phyloP scores from a whole-genome alignment of 2,797 vertebrate species.

The Tympanoctomys barrerae region DNA sequence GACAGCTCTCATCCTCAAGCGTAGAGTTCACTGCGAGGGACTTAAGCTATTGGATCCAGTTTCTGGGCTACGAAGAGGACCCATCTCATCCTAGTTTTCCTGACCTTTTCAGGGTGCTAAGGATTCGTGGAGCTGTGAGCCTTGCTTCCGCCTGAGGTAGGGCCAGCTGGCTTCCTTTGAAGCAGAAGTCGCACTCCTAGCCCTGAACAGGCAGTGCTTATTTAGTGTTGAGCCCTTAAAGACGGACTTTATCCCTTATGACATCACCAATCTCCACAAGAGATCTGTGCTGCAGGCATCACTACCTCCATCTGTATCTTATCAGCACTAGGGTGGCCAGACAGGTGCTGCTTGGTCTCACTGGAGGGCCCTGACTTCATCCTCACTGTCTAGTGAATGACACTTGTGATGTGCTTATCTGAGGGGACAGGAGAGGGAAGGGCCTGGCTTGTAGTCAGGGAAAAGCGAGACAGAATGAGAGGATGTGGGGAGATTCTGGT shows the following conservation, averaged over 20 bases:
- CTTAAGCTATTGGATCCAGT: background rate
- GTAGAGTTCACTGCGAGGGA: background rate
- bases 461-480: background rate
- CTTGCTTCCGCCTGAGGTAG: background rate
- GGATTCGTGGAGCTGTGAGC: background rate
- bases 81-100: background rate
- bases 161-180: background rate
- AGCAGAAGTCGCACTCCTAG: no score
- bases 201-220: background rate
- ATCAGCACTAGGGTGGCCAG: background rate
- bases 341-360: no score
- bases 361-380: background rate
- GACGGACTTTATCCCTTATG: accelerated
- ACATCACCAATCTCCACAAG: background rate
- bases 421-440: background rate
- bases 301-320: background rate
- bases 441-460: background rate
- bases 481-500: background rate
- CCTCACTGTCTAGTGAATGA: background rate
- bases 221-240: background rate
- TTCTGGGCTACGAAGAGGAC: background rate
- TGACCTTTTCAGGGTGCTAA: background rate
- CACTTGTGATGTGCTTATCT: background rate
- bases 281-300: background rate
- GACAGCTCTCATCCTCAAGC: background rate